Evolutionary conservation across 1,140 invertebrate genomes (phyloP).

Genomic region (Stegodyphus mimosarum): DNA sequence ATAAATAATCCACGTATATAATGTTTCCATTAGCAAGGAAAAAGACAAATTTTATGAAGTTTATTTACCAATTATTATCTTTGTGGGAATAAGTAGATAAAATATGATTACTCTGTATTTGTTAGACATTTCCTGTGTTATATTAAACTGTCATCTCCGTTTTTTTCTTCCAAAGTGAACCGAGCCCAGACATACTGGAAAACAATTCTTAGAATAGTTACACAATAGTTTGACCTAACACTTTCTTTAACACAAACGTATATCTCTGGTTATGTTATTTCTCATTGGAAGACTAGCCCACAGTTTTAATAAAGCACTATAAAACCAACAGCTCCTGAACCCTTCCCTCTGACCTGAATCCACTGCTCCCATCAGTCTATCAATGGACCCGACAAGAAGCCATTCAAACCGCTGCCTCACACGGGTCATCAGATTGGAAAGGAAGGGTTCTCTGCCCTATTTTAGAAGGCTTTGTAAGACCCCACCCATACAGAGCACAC

Average conservation of each 20-base stretch:
- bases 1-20: no score
- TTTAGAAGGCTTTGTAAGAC: slow-evolving; percentile 17
- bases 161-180: neutral
- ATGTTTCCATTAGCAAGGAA: no score
- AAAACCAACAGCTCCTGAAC: slow-evolving; percentile 40
- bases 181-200: slow-evolving; percentile 13
- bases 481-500: slow-evolving; percentile 10
- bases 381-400: neutral
- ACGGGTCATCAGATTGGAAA: slow-evolving; percentile 50
- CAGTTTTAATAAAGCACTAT: slow-evolving; percentile 36
- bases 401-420: slow-evolving; percentile 24
- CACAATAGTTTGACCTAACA: slow-evolving; percentile 27
- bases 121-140: no score
- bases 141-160: no score
- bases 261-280: neutral
- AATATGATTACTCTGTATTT: no score
- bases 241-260: slow-evolving; percentile 1
- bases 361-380: slow-evolving; percentile 24
- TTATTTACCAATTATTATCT: no score
- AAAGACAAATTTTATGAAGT: no score
- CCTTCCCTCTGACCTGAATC: slow-evolving; percentile 49
- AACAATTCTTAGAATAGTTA: neutral
- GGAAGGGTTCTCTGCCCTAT: slow-evolving; percentile 42
- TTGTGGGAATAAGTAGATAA: no score
- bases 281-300: slow-evolving; percentile 32